These are phyloP conservation scores for Tanytarsus gracilentus DNA, from an alignment of 2,888 invertebrate genomes.

Conservation along the genomic window DNA sequence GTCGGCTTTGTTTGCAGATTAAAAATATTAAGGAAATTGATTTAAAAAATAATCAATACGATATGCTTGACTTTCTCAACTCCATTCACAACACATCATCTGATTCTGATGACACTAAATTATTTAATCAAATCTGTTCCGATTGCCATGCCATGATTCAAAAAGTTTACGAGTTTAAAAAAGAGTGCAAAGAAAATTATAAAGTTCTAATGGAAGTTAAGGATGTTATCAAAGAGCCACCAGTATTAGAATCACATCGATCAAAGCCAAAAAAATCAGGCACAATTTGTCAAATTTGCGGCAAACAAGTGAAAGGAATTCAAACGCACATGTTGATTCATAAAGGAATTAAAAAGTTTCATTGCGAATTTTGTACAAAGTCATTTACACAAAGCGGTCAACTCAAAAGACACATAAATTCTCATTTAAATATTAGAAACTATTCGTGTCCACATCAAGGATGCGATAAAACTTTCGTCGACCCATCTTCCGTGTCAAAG, in stretches of 20 bases:
- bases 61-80: no score
- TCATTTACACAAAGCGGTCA: slow-evolving; percentile 14
- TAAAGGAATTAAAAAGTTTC: neutral
- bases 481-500: slow-evolving; percentile 12
- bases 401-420: slow-evolving; percentile 7
- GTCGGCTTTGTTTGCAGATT: neutral
- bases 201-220: neutral
- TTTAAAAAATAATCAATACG: no score
- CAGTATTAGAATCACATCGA: neutral
- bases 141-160: neutral
- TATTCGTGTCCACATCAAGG: slow-evolving; percentile 11
- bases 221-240: neutral
- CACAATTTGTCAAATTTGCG: slow-evolving; percentile 9
- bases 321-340: slow-evolving; percentile 17
- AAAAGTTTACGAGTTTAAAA: neutral
- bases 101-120: slow-evolving; percentile 5
- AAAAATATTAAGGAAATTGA: no score
- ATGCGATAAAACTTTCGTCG: slow-evolving; percentile 12
- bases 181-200: neutral
- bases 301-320: slow-evolving; percentile 11
- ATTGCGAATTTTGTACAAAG: slow-evolving; percentile 3
- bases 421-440: slow-evolving; percentile 1
- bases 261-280: neutral
- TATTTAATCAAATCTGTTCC: neutral
- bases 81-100: no score